Evolutionary conservation across 1,140 invertebrate species (phyloP).

Genomic region (Euglossa dilemma): DNA sequence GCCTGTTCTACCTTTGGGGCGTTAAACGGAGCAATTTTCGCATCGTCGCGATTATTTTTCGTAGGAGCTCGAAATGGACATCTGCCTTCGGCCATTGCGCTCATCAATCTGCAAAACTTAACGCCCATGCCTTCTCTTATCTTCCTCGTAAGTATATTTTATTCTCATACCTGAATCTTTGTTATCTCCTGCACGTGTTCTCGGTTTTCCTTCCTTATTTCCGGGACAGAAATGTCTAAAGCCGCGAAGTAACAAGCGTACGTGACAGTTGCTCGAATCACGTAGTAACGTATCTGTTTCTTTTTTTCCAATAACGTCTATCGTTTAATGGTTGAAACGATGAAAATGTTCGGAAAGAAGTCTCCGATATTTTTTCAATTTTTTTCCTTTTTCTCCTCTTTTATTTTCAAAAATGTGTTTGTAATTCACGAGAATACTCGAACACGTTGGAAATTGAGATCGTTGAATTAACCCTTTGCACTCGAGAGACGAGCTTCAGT

Average conservation of each 20-base stretch:
- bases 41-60: constrained; percentile 94
- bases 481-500: no score
- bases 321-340: background rate
- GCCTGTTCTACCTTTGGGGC: constrained; percentile 93
- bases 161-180: background rate
- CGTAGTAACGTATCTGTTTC: background rate
- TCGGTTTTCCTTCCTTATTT: no score
- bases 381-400: no score
- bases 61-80: constrained; percentile 95
- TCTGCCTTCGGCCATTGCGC: constrained; percentile 91
- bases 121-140: constrained; percentile 94
- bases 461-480: no score
- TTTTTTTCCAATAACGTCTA: background rate
- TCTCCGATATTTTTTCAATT: no score
- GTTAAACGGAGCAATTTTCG: constrained; percentile 94
- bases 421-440: no score
- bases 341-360: no score
- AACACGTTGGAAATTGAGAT: no score
- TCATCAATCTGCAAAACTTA: constrained; percentile 91
- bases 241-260: background rate
- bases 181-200: no score
- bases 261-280: background rate
- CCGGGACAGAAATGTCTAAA: background rate
- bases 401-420: no score
- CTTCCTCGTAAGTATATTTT: constrained; percentile 88